Evolutionary conservation across 2,113 vertebrate genomes (phyloP).

Genomic region (Cyanistes caeruleus): DNA sequence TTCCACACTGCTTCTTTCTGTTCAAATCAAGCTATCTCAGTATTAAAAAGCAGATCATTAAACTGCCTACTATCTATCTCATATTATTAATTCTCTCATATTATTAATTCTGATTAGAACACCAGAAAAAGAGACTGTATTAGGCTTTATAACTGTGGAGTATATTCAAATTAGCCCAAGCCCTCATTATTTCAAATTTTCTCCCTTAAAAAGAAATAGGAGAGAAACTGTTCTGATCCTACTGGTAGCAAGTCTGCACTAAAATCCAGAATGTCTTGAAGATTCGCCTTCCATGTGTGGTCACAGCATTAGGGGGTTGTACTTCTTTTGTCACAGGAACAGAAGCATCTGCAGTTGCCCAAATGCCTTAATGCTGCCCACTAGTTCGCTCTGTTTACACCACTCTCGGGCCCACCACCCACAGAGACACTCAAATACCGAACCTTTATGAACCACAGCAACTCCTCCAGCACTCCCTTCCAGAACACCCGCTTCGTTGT

Average conservation of each 20-base stretch:
- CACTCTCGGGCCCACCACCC: neutral
- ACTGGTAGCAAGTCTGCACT: neutral
- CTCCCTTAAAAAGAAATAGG: neutral
- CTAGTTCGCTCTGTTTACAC: accelerated
- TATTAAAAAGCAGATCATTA: neutral
- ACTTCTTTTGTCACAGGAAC: accelerated
- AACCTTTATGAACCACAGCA: constrained; percentile 98
- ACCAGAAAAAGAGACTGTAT: neutral
- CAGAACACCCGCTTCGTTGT: constrained; percentile 96
- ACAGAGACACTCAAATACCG: neutral
- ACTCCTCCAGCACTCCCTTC: constrained; percentile 93
- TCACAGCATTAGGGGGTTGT: neutral
- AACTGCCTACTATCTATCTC: neutral
- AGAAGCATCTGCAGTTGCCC: neutral
- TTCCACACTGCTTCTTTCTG: neutral
- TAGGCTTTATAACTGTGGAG: neutral
- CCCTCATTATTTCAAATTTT: neutral
- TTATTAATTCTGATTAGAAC: neutral
- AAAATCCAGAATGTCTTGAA: neutral
- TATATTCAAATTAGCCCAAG: neutral
- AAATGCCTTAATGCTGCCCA: neutral
- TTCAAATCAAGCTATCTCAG: neutral
- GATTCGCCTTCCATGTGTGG: accelerated
- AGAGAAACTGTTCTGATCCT: neutral
- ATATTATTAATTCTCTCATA: neutral